Evolutionary conservation across 2,113 vertebrate species (phyloP).

Genomic region (Porphyrio hochstetteri): DNA sequence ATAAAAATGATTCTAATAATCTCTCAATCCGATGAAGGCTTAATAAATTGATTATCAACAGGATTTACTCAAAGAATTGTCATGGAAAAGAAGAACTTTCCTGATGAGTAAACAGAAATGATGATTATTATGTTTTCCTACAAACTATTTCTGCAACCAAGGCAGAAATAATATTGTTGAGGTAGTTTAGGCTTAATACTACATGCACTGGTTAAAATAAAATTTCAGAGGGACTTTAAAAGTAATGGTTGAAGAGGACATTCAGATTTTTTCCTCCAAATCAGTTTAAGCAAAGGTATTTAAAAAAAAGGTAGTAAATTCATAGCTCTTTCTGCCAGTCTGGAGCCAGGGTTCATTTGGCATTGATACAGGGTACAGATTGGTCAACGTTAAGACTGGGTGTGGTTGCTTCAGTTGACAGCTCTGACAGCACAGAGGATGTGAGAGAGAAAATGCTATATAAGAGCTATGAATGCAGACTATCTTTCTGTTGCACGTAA

Average conservation of each 20-base stretch:
- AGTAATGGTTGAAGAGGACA: neutral
- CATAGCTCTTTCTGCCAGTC: neutral
- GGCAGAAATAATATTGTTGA: neutral
- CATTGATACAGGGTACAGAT: neutral
- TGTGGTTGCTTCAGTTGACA: neutral
- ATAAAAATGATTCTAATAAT: neutral
- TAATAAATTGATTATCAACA: neutral
- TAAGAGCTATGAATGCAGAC: neutral
- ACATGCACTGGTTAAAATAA: neutral
- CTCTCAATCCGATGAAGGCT: neutral
- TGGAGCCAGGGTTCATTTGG: neutral
- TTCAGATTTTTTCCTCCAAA: neutral
- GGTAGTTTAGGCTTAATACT: neutral
- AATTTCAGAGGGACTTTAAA: constrained; percentile 2
- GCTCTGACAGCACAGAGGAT: neutral
- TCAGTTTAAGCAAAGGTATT: neutral
- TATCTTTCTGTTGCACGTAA: neutral
- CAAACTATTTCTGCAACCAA: constrained; percentile 9
- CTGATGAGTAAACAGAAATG: neutral
- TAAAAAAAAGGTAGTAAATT: neutral
- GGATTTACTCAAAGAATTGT: neutral
- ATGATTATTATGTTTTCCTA: neutral
- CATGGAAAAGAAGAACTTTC: neutral
- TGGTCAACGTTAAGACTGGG: neutral
- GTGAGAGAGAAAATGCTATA: neutral